Conservation (phyloP, 1,140 invertebrate species). For the Lerema accius region DNA sequence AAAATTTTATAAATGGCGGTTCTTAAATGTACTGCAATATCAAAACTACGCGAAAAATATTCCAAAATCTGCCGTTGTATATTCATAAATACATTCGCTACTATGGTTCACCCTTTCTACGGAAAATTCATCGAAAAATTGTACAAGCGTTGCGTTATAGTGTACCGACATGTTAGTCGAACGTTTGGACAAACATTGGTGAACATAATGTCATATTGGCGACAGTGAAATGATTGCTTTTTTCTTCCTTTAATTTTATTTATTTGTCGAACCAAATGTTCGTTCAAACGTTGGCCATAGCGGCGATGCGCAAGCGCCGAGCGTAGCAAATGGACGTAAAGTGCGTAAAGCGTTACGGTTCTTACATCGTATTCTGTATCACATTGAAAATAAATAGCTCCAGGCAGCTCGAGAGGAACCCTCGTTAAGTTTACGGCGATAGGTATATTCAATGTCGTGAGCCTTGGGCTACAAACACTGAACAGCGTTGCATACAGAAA, state of each 20-base stretch:
- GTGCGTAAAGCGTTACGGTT: conserved; percentile 4
- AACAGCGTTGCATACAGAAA: no score
- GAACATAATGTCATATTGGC: no score
- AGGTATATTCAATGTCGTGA: no score
- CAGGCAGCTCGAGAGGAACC: no score
- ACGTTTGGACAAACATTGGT: conserved; percentile 19
- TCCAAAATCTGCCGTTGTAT: conserved; percentile 37
- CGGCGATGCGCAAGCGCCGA: conserved; percentile 42
- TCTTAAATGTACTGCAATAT: conserved; percentile 27
- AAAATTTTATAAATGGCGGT: conserved; percentile 28
- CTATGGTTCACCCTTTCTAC: conserved; percentile 15
- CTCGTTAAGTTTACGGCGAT: no score
- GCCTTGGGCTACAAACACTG: no score
- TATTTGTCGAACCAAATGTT: no score
- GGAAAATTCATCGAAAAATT: conserved; percentile 33
- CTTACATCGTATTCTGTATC: no score
- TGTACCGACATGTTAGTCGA: conserved; percentile 38
- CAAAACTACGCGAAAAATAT: conserved; percentile 43
- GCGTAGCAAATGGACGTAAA: conserved; percentile 42
- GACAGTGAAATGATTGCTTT: no score
- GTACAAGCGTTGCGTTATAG: conserved; percentile 54
- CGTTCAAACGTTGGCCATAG: conserved; percentile 33
- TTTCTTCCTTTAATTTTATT: no score
- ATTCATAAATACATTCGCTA: not conserved
- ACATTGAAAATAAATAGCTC: no score